Evolutionary conservation across 2,888 invertebrate genomes (phyloP), one percentile per base, ranked within the genome.

Genomic region (Poecilobothrus nobilitatus): DNA sequence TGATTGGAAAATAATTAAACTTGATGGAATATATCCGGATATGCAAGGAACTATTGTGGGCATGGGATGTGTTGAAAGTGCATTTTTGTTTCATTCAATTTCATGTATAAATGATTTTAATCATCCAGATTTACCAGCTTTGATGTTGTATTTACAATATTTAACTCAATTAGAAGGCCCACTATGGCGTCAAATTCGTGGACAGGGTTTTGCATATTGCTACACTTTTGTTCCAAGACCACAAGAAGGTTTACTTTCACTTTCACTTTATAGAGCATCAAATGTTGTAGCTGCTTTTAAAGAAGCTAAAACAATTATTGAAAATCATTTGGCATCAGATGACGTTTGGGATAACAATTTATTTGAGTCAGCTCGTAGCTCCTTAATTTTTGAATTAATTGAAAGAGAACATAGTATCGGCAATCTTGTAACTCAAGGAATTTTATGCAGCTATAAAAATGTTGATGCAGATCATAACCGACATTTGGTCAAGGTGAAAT

Each of bases 141-240:
- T 95, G 37, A 82, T 89, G 74, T 88, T 95, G 41, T 91, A 91
- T 72, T 84, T 94, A 72, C 92, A 94, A 82, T 96, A 95, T 83
- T 87, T 95, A 74, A 90, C 88, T 9, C 74, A 74, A 70, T 68
- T 74, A 1, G 75, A 74, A 68, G 94, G 95, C 67, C 94, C 94
- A 34, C 88, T 95, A 88, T 95, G 93, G 92, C 87, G 89, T 67
- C 87, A 90, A 79, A 91, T 96, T 72, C 86, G 96, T 74, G 95
- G 95, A 62, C 88, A 89, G 76, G 95, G 95, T 0, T 86, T 92
- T 68, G 88, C 95, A 0, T 96, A 96, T 81, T 86, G 89, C 68
- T 94, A 91, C 82, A 85, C 85, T 74, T 86, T 91, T 75, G 82
- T 83, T 68, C 79, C 88, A 34, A 84, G 86, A 72, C 85, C 85